A percentile compares a stretch with the other conserved stretches of the same genome.
Evolutionary conservation across 1,140 invertebrate species (phyloP).

Genomic region (Himalopsyche phryganea): DNA sequence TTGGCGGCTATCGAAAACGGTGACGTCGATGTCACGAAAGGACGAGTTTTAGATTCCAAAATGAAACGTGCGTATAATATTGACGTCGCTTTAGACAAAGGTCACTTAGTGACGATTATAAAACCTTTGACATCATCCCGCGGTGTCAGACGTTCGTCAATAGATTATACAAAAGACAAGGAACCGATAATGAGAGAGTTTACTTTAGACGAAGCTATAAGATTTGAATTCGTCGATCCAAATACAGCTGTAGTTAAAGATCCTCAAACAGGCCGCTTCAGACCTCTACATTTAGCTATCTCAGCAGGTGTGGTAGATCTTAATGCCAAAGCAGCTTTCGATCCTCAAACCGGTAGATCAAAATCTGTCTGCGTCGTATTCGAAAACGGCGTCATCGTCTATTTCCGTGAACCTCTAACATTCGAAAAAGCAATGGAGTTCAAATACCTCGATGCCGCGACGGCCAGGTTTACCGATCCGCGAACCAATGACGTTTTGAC

Average conservation of each 20-base stretch:
- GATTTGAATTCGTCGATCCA: conserved; percentile 71
- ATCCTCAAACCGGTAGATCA: conserved; percentile 60
- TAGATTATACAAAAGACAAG: conserved; percentile 43
- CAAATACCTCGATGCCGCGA: conserved; percentile 65
- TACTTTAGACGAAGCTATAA: conserved; percentile 75
- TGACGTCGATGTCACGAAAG: conserved; percentile 71
- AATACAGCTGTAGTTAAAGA: conserved; percentile 74
- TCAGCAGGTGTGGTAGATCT: conserved; percentile 68
- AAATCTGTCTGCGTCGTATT: conserved; percentile 69
- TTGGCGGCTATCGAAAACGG: conserved; percentile 73
- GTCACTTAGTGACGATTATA: conserved; percentile 69
- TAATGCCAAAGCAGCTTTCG: conserved; percentile 61
- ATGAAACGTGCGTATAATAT: conserved; percentile 69
- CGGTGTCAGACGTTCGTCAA: conserved; percentile 52
- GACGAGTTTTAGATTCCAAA: conserved; percentile 74
- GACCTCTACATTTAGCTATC: conserved; percentile 68
- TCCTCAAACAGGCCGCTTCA: conserved; percentile 69
- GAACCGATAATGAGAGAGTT: conserved; percentile 62
- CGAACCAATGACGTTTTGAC: conserved; percentile 65
- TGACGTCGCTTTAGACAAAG: conserved; percentile 70
- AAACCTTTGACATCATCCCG: conserved; percentile 64
- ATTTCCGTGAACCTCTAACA: conserved; percentile 64
- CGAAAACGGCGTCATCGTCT: conserved; percentile 69
- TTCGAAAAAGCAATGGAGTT: conserved; percentile 76
- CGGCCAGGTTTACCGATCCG: conserved; percentile 75